Base-by-base conservation (phyloP, 2,113 vertebrate genomes). In the Isichthys henryi region DNA sequence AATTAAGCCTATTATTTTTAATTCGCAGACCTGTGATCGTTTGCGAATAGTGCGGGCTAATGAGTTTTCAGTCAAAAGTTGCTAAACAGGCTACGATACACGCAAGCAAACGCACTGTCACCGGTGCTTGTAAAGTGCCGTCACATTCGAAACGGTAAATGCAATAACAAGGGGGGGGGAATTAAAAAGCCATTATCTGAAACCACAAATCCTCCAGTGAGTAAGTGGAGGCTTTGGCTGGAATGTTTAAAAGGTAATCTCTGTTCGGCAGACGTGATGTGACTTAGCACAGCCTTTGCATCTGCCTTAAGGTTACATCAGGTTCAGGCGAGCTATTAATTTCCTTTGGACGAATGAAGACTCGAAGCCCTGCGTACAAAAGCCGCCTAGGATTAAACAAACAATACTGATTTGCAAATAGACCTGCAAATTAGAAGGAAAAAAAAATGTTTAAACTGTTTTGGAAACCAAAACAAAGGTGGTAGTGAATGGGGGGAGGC, bases 161-260 rank as follows among this genome's bases (percentile, higher is more conserved):
- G 35, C 35, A 80, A 35, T 80, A 80, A 80, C 45, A 45, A 21
- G 77, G 77, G 77, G 66, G 21, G 17, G 11, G 2, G 0, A 82
- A 82, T 80, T 80, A 84, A 84, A 84, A 46, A 48, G 39, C 82
- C 82, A 46, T 84, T 84, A 84, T 45, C 43, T 84, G 45, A 84
- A 48, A 45, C 82, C 17, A 48, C 43, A 46, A 84, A 84, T 84
- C 21, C 23, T 45, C 39, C 45, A 84, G 82, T 84, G 21, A 84
- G 10, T 48, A 84, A 84, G 43, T 84, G 45, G 77, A 45, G 77
- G 43, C 77, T 82, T 82, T 45, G 39, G 43, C 39, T 8, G 77
- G 43, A 39, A 82, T 82, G 77, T 45, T 39, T 82, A 82, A 82
- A 31, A 82, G 77, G 43, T 48, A 23, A 84, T 84, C 45, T 84